phyloP scores from a whole-genome alignment of 2,888 invertebrate species.

The Mactromeris polynyma region DNA sequence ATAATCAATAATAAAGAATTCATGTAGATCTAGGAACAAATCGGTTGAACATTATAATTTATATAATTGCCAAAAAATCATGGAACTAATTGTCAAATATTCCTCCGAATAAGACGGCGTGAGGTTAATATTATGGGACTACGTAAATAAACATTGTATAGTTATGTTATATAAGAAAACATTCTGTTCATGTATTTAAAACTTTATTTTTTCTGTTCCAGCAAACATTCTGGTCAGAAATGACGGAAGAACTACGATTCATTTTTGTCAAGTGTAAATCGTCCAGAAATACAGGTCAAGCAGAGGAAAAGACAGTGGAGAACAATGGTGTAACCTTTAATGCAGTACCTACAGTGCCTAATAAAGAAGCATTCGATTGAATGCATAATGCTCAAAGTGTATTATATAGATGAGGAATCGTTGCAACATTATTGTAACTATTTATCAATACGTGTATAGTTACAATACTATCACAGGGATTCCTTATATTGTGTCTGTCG shows the following conservation, averaged over 20 bases:
- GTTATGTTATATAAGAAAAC: no score
- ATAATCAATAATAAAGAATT: no score
- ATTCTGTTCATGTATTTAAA: no score
- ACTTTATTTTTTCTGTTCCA: constrained; percentile 82
- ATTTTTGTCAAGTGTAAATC: constrained; percentile 92
- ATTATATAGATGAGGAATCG: not conserved
- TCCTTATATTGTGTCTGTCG: not conserved
- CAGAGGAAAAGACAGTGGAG: constrained; percentile 70
- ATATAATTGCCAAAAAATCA: no score
- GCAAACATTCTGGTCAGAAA: constrained; percentile 97
- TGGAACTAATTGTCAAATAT: no score
- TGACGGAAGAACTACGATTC: constrained; percentile 96
- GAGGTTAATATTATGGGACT: no score
- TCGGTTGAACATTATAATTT: no score
- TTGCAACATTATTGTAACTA: not conserved
- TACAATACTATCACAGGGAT: not conserved
- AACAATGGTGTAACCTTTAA: constrained; percentile 81
- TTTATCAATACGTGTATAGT: not conserved
- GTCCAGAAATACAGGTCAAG: constrained; percentile 19
- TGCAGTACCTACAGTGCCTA: constrained; percentile 75
- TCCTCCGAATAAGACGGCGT: no score
- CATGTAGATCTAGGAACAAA: no score
- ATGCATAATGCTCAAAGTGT: constrained; percentile 7
- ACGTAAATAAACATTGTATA: no score
- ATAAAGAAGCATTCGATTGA: constrained; percentile 79